Evolutionary conservation across 2,888 invertebrate species (phyloP).

Genomic region (Cataglyphis livida): DNA sequence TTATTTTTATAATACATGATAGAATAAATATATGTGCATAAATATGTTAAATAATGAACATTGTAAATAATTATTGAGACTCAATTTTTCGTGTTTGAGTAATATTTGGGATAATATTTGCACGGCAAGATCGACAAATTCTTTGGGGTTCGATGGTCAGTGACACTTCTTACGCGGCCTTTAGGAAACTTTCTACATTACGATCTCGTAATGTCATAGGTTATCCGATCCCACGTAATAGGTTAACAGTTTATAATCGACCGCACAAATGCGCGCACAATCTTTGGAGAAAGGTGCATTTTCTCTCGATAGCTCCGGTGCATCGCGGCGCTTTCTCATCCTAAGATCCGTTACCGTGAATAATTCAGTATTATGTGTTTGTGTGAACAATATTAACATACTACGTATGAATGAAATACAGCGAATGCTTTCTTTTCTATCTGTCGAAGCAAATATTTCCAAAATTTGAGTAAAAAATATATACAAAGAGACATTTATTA

Average conservation of each 20-base stretch:
- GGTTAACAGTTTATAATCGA: constrained; percentile 79
- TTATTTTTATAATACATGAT: not conserved
- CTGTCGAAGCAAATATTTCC: not conserved
- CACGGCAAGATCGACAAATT: not conserved
- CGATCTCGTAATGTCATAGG: constrained; percentile 74
- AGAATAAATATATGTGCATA: not conserved
- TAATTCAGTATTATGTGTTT: constrained; percentile 12
- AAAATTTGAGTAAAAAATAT: constrained; percentile 1
- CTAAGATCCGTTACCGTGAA: constrained; percentile 8
- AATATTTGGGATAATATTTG: not conserved
- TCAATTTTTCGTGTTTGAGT: constrained; percentile 7
- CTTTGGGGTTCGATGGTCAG: constrained; percentile 18
- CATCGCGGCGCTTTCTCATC: constrained; percentile 52
- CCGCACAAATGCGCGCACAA: constrained; percentile 52
- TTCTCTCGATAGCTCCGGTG: constrained; percentile 23
- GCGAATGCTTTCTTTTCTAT: not conserved
- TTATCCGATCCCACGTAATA: constrained; percentile 79
- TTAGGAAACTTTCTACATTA: constrained; percentile 77
- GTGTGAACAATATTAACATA: constrained; percentile 3
- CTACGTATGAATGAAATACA: not conserved
- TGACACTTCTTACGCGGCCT: constrained; percentile 52
- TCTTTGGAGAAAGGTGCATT: constrained; percentile 66
- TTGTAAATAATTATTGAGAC: not conserved
- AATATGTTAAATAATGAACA: not conserved
- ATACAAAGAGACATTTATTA: not conserved